phyloP scores from a whole-genome alignment of 2,888 invertebrate species.

The Eupithecia inturbata region DNA sequence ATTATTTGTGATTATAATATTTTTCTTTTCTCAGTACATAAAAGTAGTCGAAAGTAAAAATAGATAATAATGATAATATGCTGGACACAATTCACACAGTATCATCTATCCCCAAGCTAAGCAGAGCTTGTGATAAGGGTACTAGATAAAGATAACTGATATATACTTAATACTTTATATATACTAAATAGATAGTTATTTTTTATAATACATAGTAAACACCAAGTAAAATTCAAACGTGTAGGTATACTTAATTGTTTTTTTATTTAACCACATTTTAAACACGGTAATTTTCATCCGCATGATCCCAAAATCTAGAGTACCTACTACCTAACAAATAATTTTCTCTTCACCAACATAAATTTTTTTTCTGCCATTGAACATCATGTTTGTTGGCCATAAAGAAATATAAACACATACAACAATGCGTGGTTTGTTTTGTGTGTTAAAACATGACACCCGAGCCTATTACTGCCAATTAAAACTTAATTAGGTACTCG shows the following conservation, averaged over 20 bases:
- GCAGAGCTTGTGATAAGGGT: too few relatives aligned
- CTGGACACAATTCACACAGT: too few relatives aligned
- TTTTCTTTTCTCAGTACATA: neutral
- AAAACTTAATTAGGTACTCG: conserved; percentile 64
- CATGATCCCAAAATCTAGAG: neutral
- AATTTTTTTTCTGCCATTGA: neutral
- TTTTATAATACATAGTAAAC: too few relatives aligned
- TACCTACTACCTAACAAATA: neutral
- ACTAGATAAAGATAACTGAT: too few relatives aligned
- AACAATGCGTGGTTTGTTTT: neutral
- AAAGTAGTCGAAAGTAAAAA: neutral
- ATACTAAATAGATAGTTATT: too few relatives aligned
- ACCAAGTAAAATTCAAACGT: neutral
- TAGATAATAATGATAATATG: too few relatives aligned
- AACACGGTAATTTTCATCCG: too few relatives aligned
- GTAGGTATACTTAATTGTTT: neutral
- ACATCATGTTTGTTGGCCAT: neutral
- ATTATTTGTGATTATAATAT: neutral
- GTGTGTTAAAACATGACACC: conserved; percentile 37
- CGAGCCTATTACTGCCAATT: conserved; percentile 62
- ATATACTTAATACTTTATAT: too few relatives aligned
- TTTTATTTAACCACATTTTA: too few relatives aligned
- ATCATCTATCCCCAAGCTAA: too few relatives aligned
- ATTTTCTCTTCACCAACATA: too few relatives aligned
- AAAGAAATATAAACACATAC: neutral